Conservation (phyloP, 2,113 vertebrate species). For the Lagopus muta region DNA sequence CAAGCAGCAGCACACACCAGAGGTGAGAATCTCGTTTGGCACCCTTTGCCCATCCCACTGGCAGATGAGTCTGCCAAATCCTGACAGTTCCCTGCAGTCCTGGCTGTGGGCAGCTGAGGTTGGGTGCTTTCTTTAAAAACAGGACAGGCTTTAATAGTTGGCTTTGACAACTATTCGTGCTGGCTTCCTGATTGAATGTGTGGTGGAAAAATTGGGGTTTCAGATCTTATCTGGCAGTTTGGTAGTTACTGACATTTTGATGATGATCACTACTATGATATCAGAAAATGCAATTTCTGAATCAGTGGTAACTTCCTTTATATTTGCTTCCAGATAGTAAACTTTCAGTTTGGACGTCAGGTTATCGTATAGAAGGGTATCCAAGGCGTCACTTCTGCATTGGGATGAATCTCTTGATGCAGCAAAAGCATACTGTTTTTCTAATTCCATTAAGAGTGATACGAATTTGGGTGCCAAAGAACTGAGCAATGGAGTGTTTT, state of each 20-base stretch:
- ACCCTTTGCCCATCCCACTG: not conserved
- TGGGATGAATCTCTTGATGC: not conserved
- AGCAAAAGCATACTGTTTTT: not conserved
- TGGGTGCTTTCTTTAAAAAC: not conserved
- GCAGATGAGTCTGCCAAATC: not conserved
- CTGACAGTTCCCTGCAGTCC: not conserved
- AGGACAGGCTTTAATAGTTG: not conserved
- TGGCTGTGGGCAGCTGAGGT: not conserved
- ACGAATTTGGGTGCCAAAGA: not conserved
- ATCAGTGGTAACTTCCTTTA: not conserved
- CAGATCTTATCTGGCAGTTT: not conserved
- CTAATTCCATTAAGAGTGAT: not conserved
- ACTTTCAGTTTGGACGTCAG: not conserved
- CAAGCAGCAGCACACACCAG: accelerated
- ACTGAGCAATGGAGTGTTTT: not conserved
- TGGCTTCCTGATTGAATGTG: not conserved
- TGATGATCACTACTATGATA: not conserved
- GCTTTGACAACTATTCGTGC: not conserved
- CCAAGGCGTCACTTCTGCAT: not conserved
- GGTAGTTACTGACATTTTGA: not conserved
- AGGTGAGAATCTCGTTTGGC: not conserved
- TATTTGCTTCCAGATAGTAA: not conserved
- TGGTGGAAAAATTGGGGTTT: not conserved
- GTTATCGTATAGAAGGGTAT: not conserved
- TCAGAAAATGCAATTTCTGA: not conserved